Evolutionary conservation across 2,888 invertebrate genomes (phyloP).

Genomic region (Oscheius onirici): DNA sequence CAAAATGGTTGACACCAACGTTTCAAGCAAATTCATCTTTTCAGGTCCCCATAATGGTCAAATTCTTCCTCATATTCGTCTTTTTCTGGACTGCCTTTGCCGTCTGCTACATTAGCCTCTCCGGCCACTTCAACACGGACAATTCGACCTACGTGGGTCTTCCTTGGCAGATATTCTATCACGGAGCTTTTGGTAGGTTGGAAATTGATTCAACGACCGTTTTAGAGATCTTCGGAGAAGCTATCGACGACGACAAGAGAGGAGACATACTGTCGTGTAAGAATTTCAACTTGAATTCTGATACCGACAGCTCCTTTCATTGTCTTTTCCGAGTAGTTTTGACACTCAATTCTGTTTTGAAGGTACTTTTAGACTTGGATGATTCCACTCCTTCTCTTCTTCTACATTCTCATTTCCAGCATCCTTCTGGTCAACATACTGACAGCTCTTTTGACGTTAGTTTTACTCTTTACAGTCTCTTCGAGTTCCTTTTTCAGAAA

Average conservation of each 20-base stretch:
- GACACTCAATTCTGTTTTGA: not conserved
- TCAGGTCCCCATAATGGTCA: slow-evolving; percentile 49
- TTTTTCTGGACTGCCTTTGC: slow-evolving; percentile 55
- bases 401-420: slow-evolving; percentile 52
- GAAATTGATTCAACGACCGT: no score
- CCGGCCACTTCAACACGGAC: slow-evolving; percentile 25
- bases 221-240: slow-evolving; percentile 53
- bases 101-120: slow-evolving; percentile 51
- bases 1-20: slow-evolving; percentile 38
- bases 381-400: slow-evolving; percentile 51
- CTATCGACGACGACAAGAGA: slow-evolving; percentile 45
- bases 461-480: not conserved
- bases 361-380: slow-evolving; percentile 42
- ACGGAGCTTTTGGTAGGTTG: slow-evolving; percentile 41
- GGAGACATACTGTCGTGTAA: slow-evolving; percentile 23
- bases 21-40: not conserved
- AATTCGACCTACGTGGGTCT: slow-evolving; percentile 43
- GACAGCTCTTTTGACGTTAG: slow-evolving; percentile 55
- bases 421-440: slow-evolving; percentile 53
- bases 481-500: slow-evolving; percentile 40
- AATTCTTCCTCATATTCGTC: slow-evolving; percentile 53
- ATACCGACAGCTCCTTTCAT: slow-evolving; percentile 46
- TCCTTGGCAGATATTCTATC: slow-evolving; percentile 53
- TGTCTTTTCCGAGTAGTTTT: slow-evolving; percentile 48
- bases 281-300: slow-evolving; percentile 15